Percentiles rank a stretch among this genome's conserved stretches.
Conservation (phyloP, 2,113 vertebrate species). For the Pelodiscus sinensis region DNA sequence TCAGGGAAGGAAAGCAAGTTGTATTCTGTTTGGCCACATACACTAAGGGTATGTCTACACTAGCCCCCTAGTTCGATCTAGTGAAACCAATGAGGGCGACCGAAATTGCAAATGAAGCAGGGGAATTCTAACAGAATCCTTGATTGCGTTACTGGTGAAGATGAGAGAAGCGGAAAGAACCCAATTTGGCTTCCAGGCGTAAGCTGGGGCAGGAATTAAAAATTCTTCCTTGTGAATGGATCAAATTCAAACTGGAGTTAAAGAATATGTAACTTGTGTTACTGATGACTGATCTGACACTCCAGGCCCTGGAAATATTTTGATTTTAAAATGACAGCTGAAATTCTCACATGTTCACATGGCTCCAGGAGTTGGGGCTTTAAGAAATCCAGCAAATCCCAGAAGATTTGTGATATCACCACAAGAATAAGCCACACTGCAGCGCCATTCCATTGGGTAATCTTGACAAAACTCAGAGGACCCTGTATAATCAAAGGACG, state of each 20-base stretch:
- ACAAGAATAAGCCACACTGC: not conserved
- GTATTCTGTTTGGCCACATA: not conserved
- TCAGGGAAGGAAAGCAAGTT: not conserved
- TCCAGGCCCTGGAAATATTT: not conserved
- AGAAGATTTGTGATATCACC: not conserved
- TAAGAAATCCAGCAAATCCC: not conserved
- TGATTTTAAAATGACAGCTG: not conserved
- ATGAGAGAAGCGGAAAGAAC: not conserved
- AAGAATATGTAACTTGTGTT: not conserved
- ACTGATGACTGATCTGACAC: not conserved
- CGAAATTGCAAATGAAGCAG: no score
- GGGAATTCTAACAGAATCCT: not conserved
- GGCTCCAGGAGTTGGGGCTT: not conserved
- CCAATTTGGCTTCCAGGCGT: not conserved
- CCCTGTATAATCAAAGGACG: not conserved
- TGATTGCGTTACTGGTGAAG: not conserved
- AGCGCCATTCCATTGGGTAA: fast-evolving
- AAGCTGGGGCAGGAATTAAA: not conserved
- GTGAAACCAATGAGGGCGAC: no score
- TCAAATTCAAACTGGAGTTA: not conserved
- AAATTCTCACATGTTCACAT: not conserved
- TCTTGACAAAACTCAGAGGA: not conserved
- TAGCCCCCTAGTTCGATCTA: no score
- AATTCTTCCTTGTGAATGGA: not conserved
- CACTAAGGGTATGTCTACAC: no score